Evolutionary conservation across 2,113 vertebrate genomes (phyloP).

Genomic region (Lepus europaeus): DNA sequence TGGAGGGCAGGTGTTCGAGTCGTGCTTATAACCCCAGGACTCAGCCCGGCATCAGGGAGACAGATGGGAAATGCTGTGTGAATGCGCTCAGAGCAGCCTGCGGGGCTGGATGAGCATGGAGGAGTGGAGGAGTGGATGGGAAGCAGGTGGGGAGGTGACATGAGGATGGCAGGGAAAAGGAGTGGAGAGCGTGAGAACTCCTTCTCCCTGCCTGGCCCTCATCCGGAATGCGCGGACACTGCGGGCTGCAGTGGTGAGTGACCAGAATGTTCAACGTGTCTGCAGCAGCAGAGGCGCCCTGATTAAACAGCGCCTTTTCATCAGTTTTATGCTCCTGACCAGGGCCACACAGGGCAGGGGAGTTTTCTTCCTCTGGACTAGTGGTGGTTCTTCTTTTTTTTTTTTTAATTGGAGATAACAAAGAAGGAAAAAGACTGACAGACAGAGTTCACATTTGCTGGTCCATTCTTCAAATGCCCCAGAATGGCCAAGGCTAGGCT

Average conservation of each 20-base stretch:
- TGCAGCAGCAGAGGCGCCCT: fast-evolving
- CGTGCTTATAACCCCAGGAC: background rate
- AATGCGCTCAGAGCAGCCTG: background rate
- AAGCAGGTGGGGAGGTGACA: fast-evolving
- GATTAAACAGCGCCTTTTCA: fast-evolving
- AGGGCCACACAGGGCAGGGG: background rate
- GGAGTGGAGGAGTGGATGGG: too few relatives aligned
- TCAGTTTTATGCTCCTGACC: background rate
- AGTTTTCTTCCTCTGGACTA: background rate
- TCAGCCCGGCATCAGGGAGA: background rate
- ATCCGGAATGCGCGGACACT: background rate
- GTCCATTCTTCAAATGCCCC: too few relatives aligned
- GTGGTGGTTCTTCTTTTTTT: background rate
- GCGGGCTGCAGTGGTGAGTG: background rate
- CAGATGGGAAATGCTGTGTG: fast-evolving
- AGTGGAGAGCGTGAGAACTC: fast-evolving
- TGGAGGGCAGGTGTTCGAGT: background rate
- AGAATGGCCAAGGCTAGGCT: too few relatives aligned
- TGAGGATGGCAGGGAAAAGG: too few relatives aligned
- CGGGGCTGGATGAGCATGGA: background rate
- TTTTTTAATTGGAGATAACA: too few relatives aligned
- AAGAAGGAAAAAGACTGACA: too few relatives aligned
- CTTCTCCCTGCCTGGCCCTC: background rate
- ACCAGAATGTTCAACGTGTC: fast-evolving
- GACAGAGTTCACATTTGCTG: too few relatives aligned